These are phyloP conservation scores for Anguilla megastoma DNA, from an alignment of 2,797 vertebrate genomes.

Conservation along the genomic window DNA sequence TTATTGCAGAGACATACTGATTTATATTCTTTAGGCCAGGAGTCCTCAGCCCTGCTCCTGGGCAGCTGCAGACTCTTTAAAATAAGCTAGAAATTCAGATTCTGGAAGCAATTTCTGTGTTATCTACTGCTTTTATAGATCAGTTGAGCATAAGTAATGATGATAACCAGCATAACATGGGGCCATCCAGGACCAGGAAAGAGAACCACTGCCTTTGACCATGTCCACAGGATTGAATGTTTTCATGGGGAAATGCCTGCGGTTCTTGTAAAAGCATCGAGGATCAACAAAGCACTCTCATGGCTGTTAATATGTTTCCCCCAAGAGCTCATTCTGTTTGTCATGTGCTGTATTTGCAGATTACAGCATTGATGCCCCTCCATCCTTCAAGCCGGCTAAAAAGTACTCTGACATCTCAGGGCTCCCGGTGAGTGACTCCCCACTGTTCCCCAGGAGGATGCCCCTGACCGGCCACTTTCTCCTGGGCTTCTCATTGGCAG, in stretches of 20 bases:
- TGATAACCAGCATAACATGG: neutral
- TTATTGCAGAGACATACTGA: neutral
- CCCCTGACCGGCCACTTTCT: neutral
- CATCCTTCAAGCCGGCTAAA: conserved; percentile 92
- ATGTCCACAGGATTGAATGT: neutral
- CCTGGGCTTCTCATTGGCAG: neutral
- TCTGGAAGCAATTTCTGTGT: neutral
- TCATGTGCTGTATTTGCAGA: conserved; percentile 66
- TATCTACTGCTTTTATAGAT: neutral
- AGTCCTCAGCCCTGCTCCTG: neutral
- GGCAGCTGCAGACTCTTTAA: neutral
- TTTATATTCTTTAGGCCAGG: neutral
- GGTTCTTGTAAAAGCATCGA: neutral
- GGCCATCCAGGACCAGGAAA: neutral
- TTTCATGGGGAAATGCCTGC: neutral
- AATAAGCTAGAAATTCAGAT: neutral
- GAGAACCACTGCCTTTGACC: neutral
- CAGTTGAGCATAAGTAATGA: neutral
- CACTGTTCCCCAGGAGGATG: neutral
- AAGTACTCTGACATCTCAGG: conserved; percentile 98
- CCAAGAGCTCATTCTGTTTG: neutral
- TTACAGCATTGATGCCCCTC: conserved; percentile 91
- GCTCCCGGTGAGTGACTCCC: conserved; percentile 80
- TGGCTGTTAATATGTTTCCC: neutral
- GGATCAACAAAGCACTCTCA: neutral